Evolutionary conservation across 1,140 invertebrate species (phyloP).

Genomic region (Zaprionus taronus): DNA sequence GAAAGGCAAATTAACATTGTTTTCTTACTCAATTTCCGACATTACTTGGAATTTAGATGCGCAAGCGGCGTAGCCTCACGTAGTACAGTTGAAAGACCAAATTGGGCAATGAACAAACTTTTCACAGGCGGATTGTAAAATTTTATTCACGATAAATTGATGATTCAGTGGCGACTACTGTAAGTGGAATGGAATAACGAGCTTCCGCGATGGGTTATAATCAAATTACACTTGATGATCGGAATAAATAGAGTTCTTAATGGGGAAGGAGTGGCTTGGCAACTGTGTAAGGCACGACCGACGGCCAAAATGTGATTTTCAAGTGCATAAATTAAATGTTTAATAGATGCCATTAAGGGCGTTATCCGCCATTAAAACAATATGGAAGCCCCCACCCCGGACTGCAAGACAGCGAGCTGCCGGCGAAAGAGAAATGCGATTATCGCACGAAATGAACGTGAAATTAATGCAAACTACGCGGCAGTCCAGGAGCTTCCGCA

Average conservation of each 20-base stretch:
- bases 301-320: constrained; percentile 69
- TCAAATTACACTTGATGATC: constrained; percentile 42
- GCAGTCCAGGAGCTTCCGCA: constrained; percentile 10
- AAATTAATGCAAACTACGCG: constrained; percentile 81
- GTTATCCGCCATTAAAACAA: constrained; percentile 80
- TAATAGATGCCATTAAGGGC: constrained; percentile 79
- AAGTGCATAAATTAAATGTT: constrained; percentile 82
- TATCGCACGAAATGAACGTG: constrained; percentile 79
- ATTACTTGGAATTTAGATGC: background rate
- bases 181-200: constrained; percentile 1
- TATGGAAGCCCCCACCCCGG: constrained; percentile 54
- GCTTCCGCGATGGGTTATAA: constrained; percentile 23
- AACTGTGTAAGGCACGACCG: background rate
- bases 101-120: background rate
- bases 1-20: constrained; percentile 41
- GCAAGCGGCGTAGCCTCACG: background rate
- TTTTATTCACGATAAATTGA: constrained; percentile 33
- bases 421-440: constrained; percentile 70
- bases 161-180: constrained; percentile 16
- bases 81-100: background rate
- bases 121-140: constrained; percentile 25
- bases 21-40: constrained; percentile 11
- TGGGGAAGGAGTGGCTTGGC: constrained; percentile 1
- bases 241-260: constrained; percentile 34
- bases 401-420: background rate